Evolutionary conservation across 2,797 vertebrate species (phyloP).

Genomic region (Acrocephalus scirpaceus): DNA sequence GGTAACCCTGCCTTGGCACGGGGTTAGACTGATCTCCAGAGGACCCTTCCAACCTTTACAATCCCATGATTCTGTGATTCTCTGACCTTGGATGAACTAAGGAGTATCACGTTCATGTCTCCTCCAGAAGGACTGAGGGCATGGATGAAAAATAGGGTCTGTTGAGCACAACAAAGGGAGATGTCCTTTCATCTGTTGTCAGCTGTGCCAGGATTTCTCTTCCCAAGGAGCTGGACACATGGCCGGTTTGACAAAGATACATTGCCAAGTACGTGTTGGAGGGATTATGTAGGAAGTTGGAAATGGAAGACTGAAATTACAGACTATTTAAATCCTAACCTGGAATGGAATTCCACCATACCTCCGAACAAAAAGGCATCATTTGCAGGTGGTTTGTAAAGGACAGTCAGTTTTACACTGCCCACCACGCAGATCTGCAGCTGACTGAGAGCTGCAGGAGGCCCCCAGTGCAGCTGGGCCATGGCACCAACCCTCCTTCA

Average conservation of each 20-base stretch:
- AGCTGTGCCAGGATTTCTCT: background rate
- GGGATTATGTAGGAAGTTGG: background rate
- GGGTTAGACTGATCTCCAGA: background rate
- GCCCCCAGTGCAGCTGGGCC: background rate
- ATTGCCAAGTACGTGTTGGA: fast-evolving
- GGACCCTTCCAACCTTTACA: background rate
- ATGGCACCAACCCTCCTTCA: background rate
- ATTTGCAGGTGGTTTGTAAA: background rate
- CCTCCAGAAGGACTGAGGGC: background rate
- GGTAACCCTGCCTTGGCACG: background rate
- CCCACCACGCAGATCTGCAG: background rate
- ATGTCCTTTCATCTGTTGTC: background rate
- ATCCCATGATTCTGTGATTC: background rate
- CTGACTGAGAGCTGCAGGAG: background rate
- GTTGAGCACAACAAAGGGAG: background rate
- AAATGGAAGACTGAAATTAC: background rate
- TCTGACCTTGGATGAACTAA: background rate
- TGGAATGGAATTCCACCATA: background rate
- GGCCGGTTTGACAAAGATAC: background rate
- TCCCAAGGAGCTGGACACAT: background rate
- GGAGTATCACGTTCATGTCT: background rate
- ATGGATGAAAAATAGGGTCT: background rate
- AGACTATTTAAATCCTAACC: background rate
- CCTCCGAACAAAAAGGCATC: background rate
- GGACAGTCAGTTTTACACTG: background rate